Percentiles rank a stretch among this genome's conserved stretches.
These are phyloP conservation scores for Acanthosepion pharaonis DNA, from an alignment of 2,888 invertebrate genomes.

Conservation along the genomic window DNA sequence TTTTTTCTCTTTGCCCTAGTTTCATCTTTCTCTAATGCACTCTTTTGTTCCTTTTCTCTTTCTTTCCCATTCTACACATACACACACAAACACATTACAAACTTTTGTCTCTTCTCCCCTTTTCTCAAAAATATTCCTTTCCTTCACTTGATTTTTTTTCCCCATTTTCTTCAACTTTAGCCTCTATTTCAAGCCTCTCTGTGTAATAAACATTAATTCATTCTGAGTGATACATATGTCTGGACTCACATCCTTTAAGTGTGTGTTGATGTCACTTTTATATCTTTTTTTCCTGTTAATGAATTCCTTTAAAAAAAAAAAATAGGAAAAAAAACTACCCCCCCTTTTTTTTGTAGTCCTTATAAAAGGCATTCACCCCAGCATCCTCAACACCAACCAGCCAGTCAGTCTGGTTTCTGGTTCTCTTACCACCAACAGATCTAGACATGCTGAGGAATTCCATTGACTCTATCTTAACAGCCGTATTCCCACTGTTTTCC, in stretches of 20 bases:
- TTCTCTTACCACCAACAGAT: neutral
- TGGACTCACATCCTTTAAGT: conserved; percentile 1
- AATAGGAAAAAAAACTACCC: neutral
- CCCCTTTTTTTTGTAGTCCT: neutral
- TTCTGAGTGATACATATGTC: neutral
- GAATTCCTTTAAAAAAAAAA: neutral
- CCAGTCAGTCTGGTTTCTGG: neutral
- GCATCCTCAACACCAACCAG: neutral
- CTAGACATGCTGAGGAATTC: neutral
- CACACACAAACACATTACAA: neutral
- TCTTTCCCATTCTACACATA: neutral
- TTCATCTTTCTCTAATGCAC: neutral
- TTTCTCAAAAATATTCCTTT: neutral
- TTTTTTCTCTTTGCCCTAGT: neutral
- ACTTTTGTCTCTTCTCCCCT: neutral
- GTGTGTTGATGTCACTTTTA: conserved; percentile 15
- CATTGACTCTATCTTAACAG: conserved; percentile 33
- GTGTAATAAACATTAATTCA: conserved; percentile 34
- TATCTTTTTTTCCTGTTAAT: neutral
- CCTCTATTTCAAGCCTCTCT: neutral
- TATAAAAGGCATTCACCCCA: neutral
- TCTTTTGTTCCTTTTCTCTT: neutral
- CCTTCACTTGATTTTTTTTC: neutral
- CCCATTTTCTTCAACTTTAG: neutral
- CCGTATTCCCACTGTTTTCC: neutral